These are phyloP conservation scores for Philopotamus ludificatus DNA, from an alignment of 1,140 invertebrate species.

Conservation along the genomic window DNA sequence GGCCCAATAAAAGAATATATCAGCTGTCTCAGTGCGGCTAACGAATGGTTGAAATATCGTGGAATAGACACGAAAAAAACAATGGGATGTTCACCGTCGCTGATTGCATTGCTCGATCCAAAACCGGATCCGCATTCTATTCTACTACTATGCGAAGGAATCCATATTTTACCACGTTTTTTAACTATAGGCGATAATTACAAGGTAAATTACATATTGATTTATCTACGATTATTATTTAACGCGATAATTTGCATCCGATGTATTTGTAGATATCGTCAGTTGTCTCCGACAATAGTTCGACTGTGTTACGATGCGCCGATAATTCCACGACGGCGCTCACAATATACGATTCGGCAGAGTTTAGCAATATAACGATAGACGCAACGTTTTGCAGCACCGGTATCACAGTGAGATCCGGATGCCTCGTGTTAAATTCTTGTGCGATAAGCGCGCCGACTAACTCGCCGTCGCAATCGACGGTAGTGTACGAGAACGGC, in stretches of 20 bases:
- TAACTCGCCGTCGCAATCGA: constrained; percentile 14
- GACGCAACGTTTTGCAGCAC: constrained; percentile 21
- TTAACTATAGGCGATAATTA: constrained; percentile 25
- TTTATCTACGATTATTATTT: not conserved
- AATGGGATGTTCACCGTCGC: constrained; percentile 23
- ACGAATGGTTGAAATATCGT: constrained; percentile 11
- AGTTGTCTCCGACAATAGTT: not conserved
- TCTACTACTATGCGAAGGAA: constrained; percentile 26
- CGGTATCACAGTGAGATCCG: constrained; percentile 20
- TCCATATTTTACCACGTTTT: constrained; percentile 21
- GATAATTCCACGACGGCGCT: constrained; percentile 27
- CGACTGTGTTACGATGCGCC: constrained; percentile 5
- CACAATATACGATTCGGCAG: not conserved
- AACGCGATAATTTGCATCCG: not conserved
- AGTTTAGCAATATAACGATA: not conserved
- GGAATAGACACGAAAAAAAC: not conserved
- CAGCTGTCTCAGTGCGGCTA: constrained; percentile 8
- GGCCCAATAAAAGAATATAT: constrained; percentile 26
- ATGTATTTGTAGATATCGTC: constrained; percentile 4
- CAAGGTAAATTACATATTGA: not conserved
- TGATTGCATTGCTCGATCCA: constrained; percentile 6
- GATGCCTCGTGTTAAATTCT: not conserved
- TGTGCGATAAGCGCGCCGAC: constrained; percentile 6
- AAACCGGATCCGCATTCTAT: constrained; percentile 11
- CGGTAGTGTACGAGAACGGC: constrained; percentile 10